phyloP scores from a whole-genome alignment of 2,113 vertebrate genomes.

The Bujurquina vittata region DNA sequence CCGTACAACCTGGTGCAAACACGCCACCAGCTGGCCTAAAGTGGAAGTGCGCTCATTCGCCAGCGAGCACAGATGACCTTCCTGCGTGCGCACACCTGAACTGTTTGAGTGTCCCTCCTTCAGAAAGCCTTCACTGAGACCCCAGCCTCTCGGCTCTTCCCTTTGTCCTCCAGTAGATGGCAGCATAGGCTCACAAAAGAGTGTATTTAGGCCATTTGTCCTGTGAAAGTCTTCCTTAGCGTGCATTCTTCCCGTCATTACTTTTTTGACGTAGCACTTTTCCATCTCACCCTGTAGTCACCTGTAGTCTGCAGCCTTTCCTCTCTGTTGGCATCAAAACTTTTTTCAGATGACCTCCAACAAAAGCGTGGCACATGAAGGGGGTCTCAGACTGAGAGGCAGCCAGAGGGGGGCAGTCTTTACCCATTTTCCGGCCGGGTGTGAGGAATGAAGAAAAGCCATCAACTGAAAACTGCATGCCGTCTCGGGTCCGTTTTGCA shows the following conservation, averaged over 20 bases:
- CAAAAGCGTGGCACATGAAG: neutral
- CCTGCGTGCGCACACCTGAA: neutral
- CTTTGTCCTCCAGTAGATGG: constrained; percentile 69
- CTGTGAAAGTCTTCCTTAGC: neutral
- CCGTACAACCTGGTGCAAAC: constrained; percentile 41
- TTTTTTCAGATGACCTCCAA: neutral
- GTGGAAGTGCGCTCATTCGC: constrained; percentile 5
- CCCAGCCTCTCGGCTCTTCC: neutral
- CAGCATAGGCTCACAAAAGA: constrained; percentile 54
- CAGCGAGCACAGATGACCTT: neutral
- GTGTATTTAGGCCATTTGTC: neutral
- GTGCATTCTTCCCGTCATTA: accelerated
- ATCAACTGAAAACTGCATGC: constrained; percentile 21
- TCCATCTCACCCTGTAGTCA: neutral
- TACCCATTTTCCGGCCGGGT: constrained; percentile 20
- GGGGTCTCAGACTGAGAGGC: neutral
- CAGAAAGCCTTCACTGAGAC: neutral
- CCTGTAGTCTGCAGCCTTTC: neutral
- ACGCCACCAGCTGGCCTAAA: constrained; percentile 69
- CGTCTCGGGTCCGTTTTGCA: neutral
- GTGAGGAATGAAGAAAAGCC: constrained; percentile 26
- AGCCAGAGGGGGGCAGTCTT: constrained; percentile 80
- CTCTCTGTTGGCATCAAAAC: neutral
- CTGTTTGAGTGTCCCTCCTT: neutral
- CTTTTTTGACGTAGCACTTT: neutral